A percentile compares a stretch with the other conserved stretches of the same genome.
Evolutionary conservation across 2,888 invertebrate genomes (phyloP).

Genomic region (Caenorhabditis becei): DNA sequence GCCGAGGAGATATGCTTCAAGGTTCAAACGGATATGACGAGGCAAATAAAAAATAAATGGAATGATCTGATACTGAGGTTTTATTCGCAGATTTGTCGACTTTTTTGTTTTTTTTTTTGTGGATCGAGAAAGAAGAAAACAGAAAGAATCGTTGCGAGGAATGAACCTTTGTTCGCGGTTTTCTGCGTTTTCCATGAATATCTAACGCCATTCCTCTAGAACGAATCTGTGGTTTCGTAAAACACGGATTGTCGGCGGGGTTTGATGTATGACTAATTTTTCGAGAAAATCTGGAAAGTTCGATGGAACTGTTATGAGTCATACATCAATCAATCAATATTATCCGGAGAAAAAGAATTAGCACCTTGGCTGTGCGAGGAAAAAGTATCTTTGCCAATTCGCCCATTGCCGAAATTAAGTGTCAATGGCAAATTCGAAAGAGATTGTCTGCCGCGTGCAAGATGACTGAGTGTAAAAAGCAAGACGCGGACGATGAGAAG

Average conservation of each 20-base stretch:
- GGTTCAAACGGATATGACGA: slow-evolving; percentile 51
- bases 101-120: neutral
- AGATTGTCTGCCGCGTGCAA: slow-evolving; percentile 49
- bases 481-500: slow-evolving; percentile 52
- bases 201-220: slow-evolving; percentile 21
- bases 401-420: slow-evolving; percentile 54
- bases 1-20: slow-evolving; percentile 17
- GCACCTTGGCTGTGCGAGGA: neutral
- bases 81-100: neutral
- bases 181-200: slow-evolving; percentile 34
- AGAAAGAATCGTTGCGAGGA: slow-evolving; percentile 5
- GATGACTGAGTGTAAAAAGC: slow-evolving; percentile 62
- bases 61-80: neutral
- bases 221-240: slow-evolving; percentile 9
- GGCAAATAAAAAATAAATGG: neutral
- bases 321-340: no score
- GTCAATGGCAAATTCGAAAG: slow-evolving; percentile 63
- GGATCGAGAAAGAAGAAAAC: neutral
- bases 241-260: no score
- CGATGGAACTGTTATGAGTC: no score
- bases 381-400: slow-evolving; percentile 23
- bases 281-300: no score
- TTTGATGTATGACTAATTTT: neutral
- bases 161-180: neutral
- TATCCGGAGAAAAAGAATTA: no score